These are phyloP conservation scores for Lutraria lutraria DNA, from an alignment of 2,888 invertebrate genomes.

Conservation along the genomic window DNA sequence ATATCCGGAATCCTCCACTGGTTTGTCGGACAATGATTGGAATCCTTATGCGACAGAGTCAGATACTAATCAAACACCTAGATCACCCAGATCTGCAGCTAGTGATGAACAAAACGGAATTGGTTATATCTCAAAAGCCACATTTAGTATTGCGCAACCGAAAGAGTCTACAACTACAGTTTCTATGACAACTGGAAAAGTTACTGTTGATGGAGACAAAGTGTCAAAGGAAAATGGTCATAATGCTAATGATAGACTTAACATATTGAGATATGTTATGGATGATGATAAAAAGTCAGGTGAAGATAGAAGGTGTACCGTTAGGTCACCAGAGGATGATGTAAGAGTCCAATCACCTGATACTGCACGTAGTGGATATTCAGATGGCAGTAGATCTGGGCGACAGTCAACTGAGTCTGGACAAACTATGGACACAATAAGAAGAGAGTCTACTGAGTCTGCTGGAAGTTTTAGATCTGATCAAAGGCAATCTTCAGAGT, in stretches of 20 bases:
- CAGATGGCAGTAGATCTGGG: conserved; percentile 55
- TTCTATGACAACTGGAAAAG: conserved; percentile 61
- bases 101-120: conserved; percentile 60
- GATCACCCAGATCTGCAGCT: conserved; percentile 65
- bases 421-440: conserved; percentile 50
- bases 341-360: conserved; percentile 36
- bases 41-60: conserved; percentile 83
- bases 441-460: conserved; percentile 56
- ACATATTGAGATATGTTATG: conserved; percentile 59
- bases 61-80: conserved; percentile 79
- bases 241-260: conserved; percentile 41
- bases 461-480: conserved; percentile 32
- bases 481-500: conserved; percentile 36
- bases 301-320: conserved; percentile 19
- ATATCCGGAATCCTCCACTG: conserved; percentile 81
- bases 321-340: conserved; percentile 49
- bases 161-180: conserved; percentile 48
- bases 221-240: conserved; percentile 31
- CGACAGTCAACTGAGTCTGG: conserved; percentile 59
- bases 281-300: conserved; percentile 36
- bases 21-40: conserved; percentile 83
- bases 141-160: conserved; percentile 47
- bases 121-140: conserved; percentile 60
- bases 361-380: conserved; percentile 48
- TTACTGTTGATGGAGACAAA: conserved; percentile 35